Conservation (phyloP, 2,797 vertebrate genomes). For the Capromys pilorides region DNA sequence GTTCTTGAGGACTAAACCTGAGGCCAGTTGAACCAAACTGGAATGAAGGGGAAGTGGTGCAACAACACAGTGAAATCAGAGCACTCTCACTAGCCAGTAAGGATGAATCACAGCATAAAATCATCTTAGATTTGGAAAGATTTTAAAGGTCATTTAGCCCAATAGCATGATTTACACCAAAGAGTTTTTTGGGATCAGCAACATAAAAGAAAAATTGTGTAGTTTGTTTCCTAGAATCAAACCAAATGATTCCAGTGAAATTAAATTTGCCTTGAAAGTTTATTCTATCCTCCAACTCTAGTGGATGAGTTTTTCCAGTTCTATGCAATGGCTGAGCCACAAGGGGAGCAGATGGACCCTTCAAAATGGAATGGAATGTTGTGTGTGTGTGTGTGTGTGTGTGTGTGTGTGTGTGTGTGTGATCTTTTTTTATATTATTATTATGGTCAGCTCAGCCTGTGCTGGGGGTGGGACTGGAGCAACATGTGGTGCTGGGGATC, state of each 20-base stretch:
- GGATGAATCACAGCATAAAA: conserved; percentile 67
- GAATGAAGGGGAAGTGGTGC: conserved; percentile 41
- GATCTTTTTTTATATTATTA: no score
- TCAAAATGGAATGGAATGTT: not conserved
- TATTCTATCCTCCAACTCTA: not conserved
- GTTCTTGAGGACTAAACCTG: conserved; percentile 63
- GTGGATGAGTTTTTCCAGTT: not conserved
- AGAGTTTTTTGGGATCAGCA: conserved; percentile 30
- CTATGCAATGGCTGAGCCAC: not conserved
- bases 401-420: no score
- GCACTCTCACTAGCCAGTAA: conserved; percentile 43
- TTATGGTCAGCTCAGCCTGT: no score
- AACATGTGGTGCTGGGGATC: no score
- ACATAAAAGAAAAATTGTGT: conserved; percentile 20
- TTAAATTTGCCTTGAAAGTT: conserved; percentile 17
- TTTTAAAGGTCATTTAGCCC: conserved; percentile 67
- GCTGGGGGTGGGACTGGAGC: no score
- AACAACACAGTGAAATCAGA: conserved; percentile 62
- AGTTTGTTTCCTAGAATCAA: conserved; percentile 33
- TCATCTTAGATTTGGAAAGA: conserved; percentile 45
- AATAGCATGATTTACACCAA: conserved; percentile 61
- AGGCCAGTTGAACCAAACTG: conserved; percentile 55
- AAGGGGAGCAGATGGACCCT: not conserved
- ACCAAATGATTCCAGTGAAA: conserved; percentile 47
- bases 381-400: no score